Evolutionary conservation across 2,113 vertebrate species (phyloP).

Genomic region (Hyla sarda): DNA sequence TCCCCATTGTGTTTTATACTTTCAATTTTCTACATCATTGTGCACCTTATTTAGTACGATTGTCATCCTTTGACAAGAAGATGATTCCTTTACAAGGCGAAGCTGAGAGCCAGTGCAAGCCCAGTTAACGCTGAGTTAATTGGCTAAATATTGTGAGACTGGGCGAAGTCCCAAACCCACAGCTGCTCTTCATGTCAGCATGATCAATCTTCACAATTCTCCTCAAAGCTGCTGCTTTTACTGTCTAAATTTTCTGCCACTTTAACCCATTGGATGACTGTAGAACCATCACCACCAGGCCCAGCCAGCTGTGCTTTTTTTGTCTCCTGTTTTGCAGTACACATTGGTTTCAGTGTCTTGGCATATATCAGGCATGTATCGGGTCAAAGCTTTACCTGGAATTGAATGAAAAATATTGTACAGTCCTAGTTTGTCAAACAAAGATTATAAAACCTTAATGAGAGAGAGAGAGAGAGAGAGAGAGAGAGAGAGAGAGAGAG

Average conservation of each 20-base stretch:
- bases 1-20: not conserved
- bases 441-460: no score
- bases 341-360: not conserved
- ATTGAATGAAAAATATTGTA: not conserved
- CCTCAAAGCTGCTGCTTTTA: slow-evolving; percentile 16
- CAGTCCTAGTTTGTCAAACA: not conserved
- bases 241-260: slow-evolving; percentile 24
- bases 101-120: slow-evolving; percentile 19
- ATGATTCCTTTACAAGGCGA: slow-evolving; percentile 27
- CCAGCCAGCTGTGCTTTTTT: not conserved
- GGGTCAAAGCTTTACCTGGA: not conserved
- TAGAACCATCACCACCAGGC: not conserved
- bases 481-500: not conserved
- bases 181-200: slow-evolving; percentile 55
- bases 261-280: slow-evolving; percentile 38
- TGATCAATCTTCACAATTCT: slow-evolving; percentile 49
- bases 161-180: slow-evolving; percentile 54
- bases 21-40: not conserved
- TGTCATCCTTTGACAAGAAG: slow-evolving; percentile 23
- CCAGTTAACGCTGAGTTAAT: slow-evolving; percentile 55
- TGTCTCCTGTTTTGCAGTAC: not conserved
- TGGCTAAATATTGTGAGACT: slow-evolving; percentile 57
- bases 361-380: not conserved
- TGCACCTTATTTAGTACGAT: not conserved
- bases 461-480: not conserved